Conservation (phyloP, 2,113 vertebrate species). For the Choloepus hoffmanni region DNA sequence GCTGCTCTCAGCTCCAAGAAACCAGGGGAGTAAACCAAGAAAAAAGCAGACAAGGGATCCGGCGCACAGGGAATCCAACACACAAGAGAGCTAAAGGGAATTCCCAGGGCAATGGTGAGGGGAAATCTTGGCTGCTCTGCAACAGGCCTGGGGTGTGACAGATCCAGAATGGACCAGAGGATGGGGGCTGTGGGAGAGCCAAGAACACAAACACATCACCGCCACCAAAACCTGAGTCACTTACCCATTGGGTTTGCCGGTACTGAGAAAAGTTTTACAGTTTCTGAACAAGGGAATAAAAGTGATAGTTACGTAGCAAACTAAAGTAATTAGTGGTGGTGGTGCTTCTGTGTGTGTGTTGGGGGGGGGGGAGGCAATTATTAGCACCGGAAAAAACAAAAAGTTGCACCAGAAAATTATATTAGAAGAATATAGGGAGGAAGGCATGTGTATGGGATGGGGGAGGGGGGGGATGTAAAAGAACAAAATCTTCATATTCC, state of each 20-base stretch:
- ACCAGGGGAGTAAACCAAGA: slow-evolving; percentile 6
- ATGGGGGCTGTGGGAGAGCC: background rate
- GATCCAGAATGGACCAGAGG: background rate
- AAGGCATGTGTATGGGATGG: background rate
- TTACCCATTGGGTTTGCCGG: background rate
- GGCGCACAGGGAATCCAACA: background rate
- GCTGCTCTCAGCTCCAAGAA: background rate
- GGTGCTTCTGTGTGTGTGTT: no score
- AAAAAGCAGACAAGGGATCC: background rate
- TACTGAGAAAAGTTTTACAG: background rate
- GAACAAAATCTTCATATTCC: background rate
- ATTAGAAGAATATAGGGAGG: background rate
- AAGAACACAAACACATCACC: no score
- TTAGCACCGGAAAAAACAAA: background rate
- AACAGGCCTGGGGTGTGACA: background rate
- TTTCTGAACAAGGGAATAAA: background rate
- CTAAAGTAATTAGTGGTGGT: background rate
- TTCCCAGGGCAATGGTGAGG: background rate
- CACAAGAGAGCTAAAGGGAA: background rate
- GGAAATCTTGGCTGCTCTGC: background rate
- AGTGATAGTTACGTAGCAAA: background rate
- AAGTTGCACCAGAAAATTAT: background rate
- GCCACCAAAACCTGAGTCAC: background rate
- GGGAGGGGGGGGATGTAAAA: background rate
- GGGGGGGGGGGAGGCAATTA: background rate